Percentiles rank a stretch among this genome's conserved stretches.
These are phyloP conservation scores for Brachymystax lenok DNA, from an alignment of 2,797 vertebrate species.

Conservation along the genomic window DNA sequence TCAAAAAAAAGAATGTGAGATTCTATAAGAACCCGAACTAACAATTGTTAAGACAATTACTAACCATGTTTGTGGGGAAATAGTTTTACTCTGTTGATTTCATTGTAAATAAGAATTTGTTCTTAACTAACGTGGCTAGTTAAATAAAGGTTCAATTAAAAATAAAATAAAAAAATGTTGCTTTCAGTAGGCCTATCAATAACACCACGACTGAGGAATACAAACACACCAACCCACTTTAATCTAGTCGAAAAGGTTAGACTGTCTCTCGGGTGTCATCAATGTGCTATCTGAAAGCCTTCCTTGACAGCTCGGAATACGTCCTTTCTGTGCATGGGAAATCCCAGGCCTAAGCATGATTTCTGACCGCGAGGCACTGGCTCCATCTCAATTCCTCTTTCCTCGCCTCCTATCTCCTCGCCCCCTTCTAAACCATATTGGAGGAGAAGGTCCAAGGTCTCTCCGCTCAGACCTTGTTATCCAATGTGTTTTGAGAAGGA, in stretches of 20 bases:
- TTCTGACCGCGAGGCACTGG: not conserved
- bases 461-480: not conserved
- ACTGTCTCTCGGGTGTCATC: not conserved
- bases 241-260: slow-evolving; percentile 11
- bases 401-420: not conserved
- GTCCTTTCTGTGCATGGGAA: not conserved
- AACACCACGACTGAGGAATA: not conserved
- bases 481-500: not conserved
- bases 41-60: not conserved
- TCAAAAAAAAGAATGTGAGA: not conserved
- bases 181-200: not conserved
- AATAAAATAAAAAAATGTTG: not conserved
- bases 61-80: not conserved
- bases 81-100: not conserved
- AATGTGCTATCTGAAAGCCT: slow-evolving; percentile 1
- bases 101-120: not conserved
- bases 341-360: not conserved
- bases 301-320: not conserved
- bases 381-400: not conserved
- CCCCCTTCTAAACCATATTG: not conserved
- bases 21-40: not conserved
- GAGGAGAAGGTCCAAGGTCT: not conserved
- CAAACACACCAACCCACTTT: not conserved
- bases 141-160: too few species aligned
- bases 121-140: too few species aligned